These are phyloP conservation scores for Cinara cedri DNA, from an alignment of 2,888 invertebrate species.

Conservation along the genomic window DNA sequence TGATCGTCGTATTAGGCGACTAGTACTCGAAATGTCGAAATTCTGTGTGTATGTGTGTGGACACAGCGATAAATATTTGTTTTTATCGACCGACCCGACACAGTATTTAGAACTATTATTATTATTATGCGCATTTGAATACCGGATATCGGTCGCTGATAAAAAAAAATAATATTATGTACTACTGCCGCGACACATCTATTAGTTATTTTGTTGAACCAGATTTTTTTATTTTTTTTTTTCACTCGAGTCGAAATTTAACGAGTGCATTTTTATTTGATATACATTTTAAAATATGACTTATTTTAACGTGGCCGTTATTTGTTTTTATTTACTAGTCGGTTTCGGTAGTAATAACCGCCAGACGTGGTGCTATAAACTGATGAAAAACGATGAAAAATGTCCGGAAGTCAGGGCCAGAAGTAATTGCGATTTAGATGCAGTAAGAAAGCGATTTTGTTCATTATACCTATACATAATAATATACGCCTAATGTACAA, in stretches of 20 bases:
- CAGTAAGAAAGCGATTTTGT: constrained; percentile 65
- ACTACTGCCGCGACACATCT: constrained; percentile 9
- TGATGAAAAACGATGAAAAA: constrained; percentile 69
- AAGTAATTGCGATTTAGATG: constrained; percentile 78
- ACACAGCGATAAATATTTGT: constrained; percentile 38
- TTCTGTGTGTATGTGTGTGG: neutral
- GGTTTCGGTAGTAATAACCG: neutral
- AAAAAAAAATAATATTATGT: constrained; percentile 10
- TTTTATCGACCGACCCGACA: constrained; percentile 29
- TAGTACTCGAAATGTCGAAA: constrained; percentile 15
- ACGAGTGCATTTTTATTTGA: constrained; percentile 14
- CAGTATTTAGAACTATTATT: constrained; percentile 24
- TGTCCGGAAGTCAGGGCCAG: constrained; percentile 80
- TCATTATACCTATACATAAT: neutral
- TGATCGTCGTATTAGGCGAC: neutral
- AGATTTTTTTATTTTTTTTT: constrained; percentile 15
- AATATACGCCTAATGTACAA: neutral
- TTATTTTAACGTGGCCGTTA: neutral
- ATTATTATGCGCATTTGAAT: constrained; percentile 25
- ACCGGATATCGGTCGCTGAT: constrained; percentile 47
- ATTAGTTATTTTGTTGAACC: constrained; percentile 5
- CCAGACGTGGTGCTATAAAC: neutral
- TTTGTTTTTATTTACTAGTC: constrained; percentile 14
- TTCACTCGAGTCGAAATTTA: neutral
- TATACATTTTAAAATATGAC: constrained; percentile 23